Conservation (phyloP, 2,797 vertebrate species). For the Danionella dracula region DNA sequence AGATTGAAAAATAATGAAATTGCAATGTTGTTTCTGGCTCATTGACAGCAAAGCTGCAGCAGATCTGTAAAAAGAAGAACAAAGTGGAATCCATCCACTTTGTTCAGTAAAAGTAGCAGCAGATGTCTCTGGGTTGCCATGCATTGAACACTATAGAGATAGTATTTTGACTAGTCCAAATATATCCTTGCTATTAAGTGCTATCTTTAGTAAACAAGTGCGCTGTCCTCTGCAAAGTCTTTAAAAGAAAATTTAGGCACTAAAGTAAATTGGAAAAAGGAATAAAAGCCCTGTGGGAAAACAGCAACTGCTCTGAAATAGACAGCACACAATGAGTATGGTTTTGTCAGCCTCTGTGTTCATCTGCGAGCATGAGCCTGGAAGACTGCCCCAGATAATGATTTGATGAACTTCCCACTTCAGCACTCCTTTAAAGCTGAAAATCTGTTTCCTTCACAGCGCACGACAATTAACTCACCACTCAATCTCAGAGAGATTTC, state of each 20-base stretch:
- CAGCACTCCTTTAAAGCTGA: conserved; percentile 51
- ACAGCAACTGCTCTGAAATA: background rate
- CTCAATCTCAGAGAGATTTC: conserved; percentile 46
- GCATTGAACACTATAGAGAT: background rate
- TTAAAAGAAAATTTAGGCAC: background rate
- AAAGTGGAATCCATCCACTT: background rate
- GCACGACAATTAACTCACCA: conserved; percentile 65
- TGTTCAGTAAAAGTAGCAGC: background rate
- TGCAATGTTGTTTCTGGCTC: conserved; percentile 14
- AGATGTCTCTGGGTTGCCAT: background rate
- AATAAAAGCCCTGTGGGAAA: background rate
- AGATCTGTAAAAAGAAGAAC: background rate
- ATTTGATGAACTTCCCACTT: conserved; percentile 54
- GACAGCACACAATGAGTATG: background rate
- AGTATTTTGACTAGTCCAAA: background rate
- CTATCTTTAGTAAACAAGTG: background rate
- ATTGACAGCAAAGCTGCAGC: conserved; percentile 6
- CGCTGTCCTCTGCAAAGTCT: background rate
- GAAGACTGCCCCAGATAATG: conserved; percentile 44
- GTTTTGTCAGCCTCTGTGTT: conserved; percentile 18
- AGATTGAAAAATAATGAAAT: conserved; percentile 29
- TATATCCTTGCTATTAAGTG: background rate
- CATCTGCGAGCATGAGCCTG: background rate
- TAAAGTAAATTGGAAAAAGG: background rate
- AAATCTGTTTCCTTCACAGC: conserved; percentile 59